Percentiles rank a stretch among this genome's conserved stretches.
Conservation (phyloP, 2,113 vertebrate species). For the Nanger granti region DNA sequence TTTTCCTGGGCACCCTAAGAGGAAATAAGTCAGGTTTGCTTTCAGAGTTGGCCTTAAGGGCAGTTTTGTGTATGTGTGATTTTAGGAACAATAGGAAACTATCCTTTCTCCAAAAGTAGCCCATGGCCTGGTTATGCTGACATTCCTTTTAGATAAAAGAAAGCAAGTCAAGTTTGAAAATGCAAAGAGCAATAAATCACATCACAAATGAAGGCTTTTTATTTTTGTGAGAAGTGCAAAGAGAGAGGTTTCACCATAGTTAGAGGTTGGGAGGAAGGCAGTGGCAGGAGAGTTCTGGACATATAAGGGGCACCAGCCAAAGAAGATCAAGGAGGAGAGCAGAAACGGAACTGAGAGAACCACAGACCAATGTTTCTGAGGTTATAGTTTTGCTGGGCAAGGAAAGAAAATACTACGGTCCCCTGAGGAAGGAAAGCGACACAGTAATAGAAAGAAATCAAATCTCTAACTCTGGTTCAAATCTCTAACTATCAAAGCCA, state of each 20-base stretch:
- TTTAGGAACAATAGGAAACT: not conserved
- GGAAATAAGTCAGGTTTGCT: not conserved
- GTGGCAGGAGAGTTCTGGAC: not conserved
- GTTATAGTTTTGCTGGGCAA: not conserved
- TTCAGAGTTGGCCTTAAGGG: not conserved
- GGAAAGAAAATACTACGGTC: not conserved
- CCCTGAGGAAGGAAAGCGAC: not conserved
- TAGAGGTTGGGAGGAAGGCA: not conserved
- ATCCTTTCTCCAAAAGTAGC: not conserved
- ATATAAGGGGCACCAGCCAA: not conserved
- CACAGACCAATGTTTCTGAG: not conserved
- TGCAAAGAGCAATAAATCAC: not conserved
- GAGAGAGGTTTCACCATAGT: not conserved
- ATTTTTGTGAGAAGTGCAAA: not conserved
- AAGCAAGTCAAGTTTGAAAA: slow-evolving; percentile 7
- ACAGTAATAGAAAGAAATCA: not conserved
- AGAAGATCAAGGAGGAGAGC: not conserved
- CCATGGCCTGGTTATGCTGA: not conserved
- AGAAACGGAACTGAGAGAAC: not conserved
- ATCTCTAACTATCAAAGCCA: not conserved
- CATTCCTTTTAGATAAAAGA: not conserved
- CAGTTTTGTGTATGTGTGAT: not conserved
- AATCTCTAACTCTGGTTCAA: not conserved
- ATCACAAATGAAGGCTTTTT: not conserved
- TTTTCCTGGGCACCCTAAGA: not conserved